Conservation (phyloP, 2,888 invertebrate genomes). For the Aphodius granarius region DNA sequence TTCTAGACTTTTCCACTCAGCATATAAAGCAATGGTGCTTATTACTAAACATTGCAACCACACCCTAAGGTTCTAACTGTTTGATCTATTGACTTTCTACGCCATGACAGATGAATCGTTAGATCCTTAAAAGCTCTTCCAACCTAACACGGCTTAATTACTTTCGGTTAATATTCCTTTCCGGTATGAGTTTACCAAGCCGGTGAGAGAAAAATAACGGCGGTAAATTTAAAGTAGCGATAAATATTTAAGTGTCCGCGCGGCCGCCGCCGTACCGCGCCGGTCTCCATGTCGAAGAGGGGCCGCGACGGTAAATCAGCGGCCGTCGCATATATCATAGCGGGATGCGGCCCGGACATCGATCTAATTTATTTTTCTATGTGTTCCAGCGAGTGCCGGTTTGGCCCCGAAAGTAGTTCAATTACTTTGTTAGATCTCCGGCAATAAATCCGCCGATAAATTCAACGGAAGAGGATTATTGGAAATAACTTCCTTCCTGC, state of each 20-base stretch:
- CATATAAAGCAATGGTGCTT: too few relatives aligned
- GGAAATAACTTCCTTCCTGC: conserved; percentile 31
- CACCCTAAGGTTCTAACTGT: too few relatives aligned
- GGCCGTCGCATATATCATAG: conserved; percentile 28
- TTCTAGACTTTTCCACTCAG: too few relatives aligned
- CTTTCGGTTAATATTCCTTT: neutral
- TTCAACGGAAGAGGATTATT: conserved; percentile 31
- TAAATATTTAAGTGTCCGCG: conserved; percentile 26
- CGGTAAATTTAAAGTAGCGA: conserved; percentile 26
- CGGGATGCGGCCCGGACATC: conserved; percentile 24
- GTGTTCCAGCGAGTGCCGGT: conserved; percentile 19
- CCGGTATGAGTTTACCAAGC: neutral
- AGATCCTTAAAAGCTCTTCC: neutral
- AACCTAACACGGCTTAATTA: neutral
- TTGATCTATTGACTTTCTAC: neutral
- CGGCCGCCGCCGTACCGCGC: neutral
- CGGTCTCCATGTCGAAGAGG: conserved; percentile 2
- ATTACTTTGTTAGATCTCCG: conserved; percentile 30
- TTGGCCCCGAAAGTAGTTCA: conserved; percentile 29
- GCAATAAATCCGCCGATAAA: conserved; percentile 31
- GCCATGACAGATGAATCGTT: neutral
- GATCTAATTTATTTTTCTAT: conserved; percentile 29
- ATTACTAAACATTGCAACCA: too few relatives aligned
- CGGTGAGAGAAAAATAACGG: neutral
- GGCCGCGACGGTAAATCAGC: conserved; percentile 24